Evolutionary conservation across 2,888 invertebrate species (phyloP).

Genomic region (Caenorhabditis panamensis): DNA sequence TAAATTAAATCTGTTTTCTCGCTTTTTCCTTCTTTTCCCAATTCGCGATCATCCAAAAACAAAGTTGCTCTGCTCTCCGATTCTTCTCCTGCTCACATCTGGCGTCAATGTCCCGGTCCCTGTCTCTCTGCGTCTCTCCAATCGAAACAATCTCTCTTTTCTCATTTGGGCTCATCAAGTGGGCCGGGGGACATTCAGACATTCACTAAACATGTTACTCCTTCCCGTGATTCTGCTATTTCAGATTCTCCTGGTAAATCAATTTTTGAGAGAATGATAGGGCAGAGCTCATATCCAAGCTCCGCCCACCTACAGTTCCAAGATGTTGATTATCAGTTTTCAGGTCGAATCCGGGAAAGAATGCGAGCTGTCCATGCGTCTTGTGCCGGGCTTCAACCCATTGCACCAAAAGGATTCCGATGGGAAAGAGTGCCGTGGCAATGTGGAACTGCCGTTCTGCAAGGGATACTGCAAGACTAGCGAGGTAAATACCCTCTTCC

Average conservation of each 20-base stretch:
- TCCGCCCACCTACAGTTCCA: too few relatives aligned
- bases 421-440: conserved; percentile 63
- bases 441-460: conserved; percentile 65
- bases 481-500: conserved; percentile 54
- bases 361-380: conserved; percentile 61
- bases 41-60: not conserved
- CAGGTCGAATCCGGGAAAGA: conserved; percentile 51
- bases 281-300: too few relatives aligned
- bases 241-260: conserved; percentile 12
- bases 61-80: conserved; percentile 8
- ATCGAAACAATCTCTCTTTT: conserved; percentile 4
- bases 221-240: conserved; percentile 14
- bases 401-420: conserved; percentile 30
- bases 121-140: conserved; percentile 14
- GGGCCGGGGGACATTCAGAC: not conserved
- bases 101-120: not conserved
- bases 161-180: not conserved
- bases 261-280: too few relatives aligned
- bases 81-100: conserved; percentile 2
- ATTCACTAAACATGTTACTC: conserved; percentile 12
- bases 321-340: not conserved
- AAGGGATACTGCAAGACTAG: conserved; percentile 69
- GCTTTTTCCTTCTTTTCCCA: not conserved
- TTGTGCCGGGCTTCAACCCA: conserved; percentile 63
- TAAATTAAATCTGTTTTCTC: conserved; percentile 15